phyloP scores from a whole-genome alignment of 2,888 invertebrate species.

The Doris montereyensis region DNA sequence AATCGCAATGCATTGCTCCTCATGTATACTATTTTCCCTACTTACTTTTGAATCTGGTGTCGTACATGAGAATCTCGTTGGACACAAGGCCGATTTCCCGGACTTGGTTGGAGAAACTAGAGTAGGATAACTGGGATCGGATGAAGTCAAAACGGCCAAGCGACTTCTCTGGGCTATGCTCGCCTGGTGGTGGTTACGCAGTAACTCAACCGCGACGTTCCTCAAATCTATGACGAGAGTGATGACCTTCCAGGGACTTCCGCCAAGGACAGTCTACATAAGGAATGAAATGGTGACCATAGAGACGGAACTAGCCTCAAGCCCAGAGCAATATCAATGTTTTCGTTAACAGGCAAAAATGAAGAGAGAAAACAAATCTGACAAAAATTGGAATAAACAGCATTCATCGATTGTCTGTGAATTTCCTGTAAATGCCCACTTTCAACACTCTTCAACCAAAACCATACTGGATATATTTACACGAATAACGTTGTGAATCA shows the following conservation, averaged over 20 bases:
- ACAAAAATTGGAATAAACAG: too few species aligned
- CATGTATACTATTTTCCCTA: too few species aligned
- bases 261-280: constrained; percentile 70
- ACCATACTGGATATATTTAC: too few species aligned
- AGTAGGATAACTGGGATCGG: constrained; percentile 87
- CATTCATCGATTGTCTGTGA: too few species aligned
- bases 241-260: constrained; percentile 83
- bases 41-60: constrained; percentile 80
- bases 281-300: neutral
- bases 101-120: constrained; percentile 88
- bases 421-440: too few species aligned
- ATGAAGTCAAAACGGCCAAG: constrained; percentile 93
- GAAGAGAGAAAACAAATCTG: too few species aligned
- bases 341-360: too few species aligned
- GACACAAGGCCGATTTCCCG: constrained; percentile 95
- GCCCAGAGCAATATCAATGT: too few species aligned
- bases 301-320: neutral
- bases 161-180: constrained; percentile 58
- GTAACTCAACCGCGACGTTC: constrained; percentile 85
- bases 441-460: too few species aligned
- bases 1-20: too few species aligned
- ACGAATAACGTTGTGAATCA: too few species aligned
- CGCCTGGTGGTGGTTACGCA: constrained; percentile 56
- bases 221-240: constrained; percentile 87
- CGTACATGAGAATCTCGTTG: constrained; percentile 87